These are phyloP conservation scores for Vanacampus margaritifer DNA, from an alignment of 2,113 vertebrate species.

Conservation along the genomic window DNA sequence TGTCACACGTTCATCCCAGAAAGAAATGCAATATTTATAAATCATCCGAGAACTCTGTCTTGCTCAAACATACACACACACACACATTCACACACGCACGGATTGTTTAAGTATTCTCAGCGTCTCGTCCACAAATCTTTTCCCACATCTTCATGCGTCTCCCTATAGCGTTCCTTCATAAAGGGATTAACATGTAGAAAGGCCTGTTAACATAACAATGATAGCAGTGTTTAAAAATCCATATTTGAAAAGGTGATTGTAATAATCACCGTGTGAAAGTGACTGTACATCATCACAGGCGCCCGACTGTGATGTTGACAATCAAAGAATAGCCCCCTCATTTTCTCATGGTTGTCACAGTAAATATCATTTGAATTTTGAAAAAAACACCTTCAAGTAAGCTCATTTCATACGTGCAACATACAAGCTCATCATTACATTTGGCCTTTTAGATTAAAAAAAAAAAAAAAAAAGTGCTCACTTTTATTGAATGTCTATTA, in stretches of 20 bases:
- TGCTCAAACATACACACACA: slow-evolving; percentile 7
- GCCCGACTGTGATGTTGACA: background rate
- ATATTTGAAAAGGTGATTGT: slow-evolving; percentile 40
- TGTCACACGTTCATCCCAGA: slow-evolving; percentile 70
- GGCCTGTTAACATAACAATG: slow-evolving; percentile 64
- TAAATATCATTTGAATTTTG: background rate
- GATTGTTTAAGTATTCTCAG: slow-evolving; percentile 39
- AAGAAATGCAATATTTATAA: slow-evolving; percentile 72
- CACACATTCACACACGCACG: slow-evolving; percentile 21
- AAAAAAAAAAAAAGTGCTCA: background rate
- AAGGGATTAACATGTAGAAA: slow-evolving; percentile 64
- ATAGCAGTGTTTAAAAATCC: slow-evolving; percentile 44
- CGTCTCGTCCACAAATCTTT: slow-evolving; percentile 48
- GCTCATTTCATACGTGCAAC: background rate
- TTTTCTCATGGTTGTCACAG: background rate
- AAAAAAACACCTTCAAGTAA: background rate
- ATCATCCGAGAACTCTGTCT: slow-evolving; percentile 50
- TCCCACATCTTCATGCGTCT: slow-evolving; percentile 55
- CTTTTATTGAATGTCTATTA: background rate
- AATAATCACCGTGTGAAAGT: slow-evolving; percentile 35
- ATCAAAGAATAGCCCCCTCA: background rate
- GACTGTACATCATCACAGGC: slow-evolving; percentile 4
- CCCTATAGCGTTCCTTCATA: slow-evolving; percentile 43
- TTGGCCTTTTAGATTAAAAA: background rate
- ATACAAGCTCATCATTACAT: background rate